A percentile compares a stretch with the other conserved stretches of the same genome.
These are phyloP conservation scores for Nyctibius grandis DNA, from an alignment of 2,797 vertebrate genomes.

Conservation along the genomic window DNA sequence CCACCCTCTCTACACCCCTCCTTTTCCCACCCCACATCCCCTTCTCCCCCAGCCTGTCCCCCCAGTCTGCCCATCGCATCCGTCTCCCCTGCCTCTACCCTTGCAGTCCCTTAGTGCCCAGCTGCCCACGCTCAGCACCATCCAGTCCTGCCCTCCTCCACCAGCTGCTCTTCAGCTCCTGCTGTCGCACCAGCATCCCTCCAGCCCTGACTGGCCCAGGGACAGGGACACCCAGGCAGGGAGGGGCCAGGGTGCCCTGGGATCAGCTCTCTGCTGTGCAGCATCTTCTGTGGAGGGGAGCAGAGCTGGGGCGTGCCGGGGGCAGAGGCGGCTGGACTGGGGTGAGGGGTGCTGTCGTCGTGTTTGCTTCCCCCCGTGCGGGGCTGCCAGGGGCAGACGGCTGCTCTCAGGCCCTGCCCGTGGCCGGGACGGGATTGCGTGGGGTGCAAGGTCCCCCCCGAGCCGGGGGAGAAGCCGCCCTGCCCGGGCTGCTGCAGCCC, in stretches of 20 bases:
- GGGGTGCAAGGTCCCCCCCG: no score
- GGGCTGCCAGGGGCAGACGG: no score
- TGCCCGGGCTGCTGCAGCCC: neutral
- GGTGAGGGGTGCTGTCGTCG: neutral
- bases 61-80: rapidly evolving
- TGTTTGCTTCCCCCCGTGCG: neutral
- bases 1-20: neutral
- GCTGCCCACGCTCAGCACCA: neutral
- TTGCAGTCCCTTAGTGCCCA: neutral
- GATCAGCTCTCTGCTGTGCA: neutral
- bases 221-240: neutral
- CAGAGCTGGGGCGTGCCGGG: neutral
- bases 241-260: neutral
- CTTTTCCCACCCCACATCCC: neutral
- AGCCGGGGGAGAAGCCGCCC: neutral
- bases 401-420: neutral
- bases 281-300: neutral
- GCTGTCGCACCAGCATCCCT: neutral
- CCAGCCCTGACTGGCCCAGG: neutral
- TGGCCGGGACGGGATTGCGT: no score
- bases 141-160: neutral
- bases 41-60: neutral
- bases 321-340: neutral
- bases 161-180: neutral
- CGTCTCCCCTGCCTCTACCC: neutral